Percentiles rank a stretch among this genome's conserved stretches.
These are phyloP conservation scores for Fistularia commersonii DNA, from an alignment of 2,797 vertebrate species.

Conservation along the genomic window DNA sequence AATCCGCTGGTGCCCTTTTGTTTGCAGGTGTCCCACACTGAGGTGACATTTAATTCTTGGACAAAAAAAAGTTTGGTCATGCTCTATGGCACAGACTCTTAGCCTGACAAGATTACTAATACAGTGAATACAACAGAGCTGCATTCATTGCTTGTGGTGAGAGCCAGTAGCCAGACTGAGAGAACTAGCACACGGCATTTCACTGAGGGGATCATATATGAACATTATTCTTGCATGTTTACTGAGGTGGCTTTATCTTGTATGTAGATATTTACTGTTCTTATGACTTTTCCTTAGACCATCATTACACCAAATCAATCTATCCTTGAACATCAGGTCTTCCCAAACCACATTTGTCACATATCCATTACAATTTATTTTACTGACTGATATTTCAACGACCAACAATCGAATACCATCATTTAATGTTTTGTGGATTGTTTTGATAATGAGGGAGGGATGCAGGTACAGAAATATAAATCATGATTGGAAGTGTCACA, in stretches of 20 bases:
- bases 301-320: no score
- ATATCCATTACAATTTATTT: constrained; percentile 29
- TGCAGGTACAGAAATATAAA: no score
- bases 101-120: constrained; percentile 79
- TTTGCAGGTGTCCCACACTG: constrained; percentile 76
- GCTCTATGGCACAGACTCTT: constrained; percentile 77
- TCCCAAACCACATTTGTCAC: no score
- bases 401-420: no score
- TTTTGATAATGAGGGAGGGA: no score
- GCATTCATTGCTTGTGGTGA: constrained; percentile 55
- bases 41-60: constrained; percentile 85
- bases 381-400: not conserved
- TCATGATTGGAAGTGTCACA: no score
- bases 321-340: no score
- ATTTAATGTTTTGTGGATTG: no score
- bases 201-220: constrained; percentile 44
- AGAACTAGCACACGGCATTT: constrained; percentile 38
- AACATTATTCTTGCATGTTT: constrained; percentile 11
- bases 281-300: no score
- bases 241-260: constrained; percentile 25
- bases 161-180: constrained; percentile 23
- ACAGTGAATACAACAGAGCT: constrained; percentile 69
- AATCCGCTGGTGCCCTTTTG: constrained; percentile 71
- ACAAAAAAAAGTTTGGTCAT: constrained; percentile 76
- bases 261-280: no score